Conservation (phyloP, 2,113 vertebrate genomes). For the Cariama cristata region DNA sequence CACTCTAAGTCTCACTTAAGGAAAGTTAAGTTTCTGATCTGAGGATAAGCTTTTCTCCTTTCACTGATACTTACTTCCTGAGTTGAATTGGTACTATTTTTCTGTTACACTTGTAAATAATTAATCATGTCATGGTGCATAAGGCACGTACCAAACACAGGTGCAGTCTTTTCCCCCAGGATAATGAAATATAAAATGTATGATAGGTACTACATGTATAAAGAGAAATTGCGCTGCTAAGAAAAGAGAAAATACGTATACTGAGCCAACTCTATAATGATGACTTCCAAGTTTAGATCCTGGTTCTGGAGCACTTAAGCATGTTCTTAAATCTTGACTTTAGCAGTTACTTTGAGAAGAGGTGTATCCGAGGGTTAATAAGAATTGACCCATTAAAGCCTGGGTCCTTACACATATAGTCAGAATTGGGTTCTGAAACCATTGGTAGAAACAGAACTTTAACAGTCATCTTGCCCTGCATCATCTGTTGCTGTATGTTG, state of each 20-base stretch:
- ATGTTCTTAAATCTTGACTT: not conserved
- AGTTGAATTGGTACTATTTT: not conserved
- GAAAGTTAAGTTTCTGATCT: not conserved
- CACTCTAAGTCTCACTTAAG: not conserved
- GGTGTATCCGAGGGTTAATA: not conserved
- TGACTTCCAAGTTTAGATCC: not conserved
- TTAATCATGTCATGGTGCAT: not conserved
- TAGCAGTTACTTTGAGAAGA: not conserved
- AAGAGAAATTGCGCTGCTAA: not conserved
- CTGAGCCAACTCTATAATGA: not conserved
- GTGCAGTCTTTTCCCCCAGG: not conserved
- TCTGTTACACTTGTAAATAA: not conserved
- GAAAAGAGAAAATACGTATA: not conserved
- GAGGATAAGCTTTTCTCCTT: conserved; percentile 24
- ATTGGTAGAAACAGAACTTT: not conserved
- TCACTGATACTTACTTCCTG: not conserved
- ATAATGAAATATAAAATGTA: not conserved
- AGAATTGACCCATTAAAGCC: not conserved
- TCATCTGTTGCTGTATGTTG: conserved; percentile 55
- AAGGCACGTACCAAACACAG: not conserved
- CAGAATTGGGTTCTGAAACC: not conserved
- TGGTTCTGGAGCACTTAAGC: not conserved
- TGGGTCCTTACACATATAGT: not conserved
- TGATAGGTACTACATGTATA: not conserved
- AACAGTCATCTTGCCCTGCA: conserved; percentile 28